Evolutionary conservation across 2,797 vertebrate species (phyloP).

Genomic region (Columba guinea): DNA sequence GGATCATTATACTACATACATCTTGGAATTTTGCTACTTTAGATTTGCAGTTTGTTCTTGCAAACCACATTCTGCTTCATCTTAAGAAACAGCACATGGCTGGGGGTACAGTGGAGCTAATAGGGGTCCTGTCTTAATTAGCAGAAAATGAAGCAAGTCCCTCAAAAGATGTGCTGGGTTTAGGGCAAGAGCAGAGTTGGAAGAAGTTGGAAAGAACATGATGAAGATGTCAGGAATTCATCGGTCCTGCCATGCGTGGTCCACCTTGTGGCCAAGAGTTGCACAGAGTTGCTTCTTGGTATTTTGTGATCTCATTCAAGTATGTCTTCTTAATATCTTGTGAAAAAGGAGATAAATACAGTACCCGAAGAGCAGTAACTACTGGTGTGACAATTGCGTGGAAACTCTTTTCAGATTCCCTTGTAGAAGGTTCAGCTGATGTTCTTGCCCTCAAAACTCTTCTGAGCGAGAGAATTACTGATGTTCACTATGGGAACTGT

Average conservation of each 20-base stretch:
- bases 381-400: not conserved
- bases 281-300: not conserved
- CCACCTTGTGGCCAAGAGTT: not conserved
- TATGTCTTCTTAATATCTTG: not conserved
- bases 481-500: not conserved
- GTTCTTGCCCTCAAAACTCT: not conserved
- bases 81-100: not conserved
- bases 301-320: not conserved
- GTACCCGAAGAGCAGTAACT: not conserved
- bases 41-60: constrained; percentile 41
- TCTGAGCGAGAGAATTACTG: not conserved
- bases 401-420: not conserved
- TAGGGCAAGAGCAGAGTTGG: not conserved
- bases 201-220: not conserved
- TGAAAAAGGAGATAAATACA: not conserved
- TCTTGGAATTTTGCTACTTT: constrained; percentile 30
- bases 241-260: not conserved
- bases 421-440: not conserved
- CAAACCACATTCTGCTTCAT: not conserved
- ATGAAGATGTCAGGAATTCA: not conserved
- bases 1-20: constrained; percentile 1
- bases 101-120: not conserved
- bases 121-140: not conserved
- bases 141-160: not conserved
- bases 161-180: not conserved